Base-by-base conservation (phyloP, 2,888 invertebrate genomes). In the Byasa hedistus region DNA sequence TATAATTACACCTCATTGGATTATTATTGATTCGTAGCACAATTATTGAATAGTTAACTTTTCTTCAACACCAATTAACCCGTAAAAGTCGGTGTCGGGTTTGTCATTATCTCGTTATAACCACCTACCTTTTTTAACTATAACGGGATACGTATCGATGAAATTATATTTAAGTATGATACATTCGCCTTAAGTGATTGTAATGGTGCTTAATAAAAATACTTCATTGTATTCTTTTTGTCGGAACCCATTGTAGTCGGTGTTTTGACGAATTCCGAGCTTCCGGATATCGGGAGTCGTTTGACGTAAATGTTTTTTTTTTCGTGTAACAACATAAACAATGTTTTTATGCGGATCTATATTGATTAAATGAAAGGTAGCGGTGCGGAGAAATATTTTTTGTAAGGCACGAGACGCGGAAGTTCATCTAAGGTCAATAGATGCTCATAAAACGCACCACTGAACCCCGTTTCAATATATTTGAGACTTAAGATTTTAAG, bases 101-200 rank as follows among this genome's bases (percentile, higher is more conserved):
- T 19, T 2, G 54, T 2, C 3, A 44, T 27, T 32, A 21, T 1
- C 4, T 32, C 12, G 1, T 39, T 8, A 51, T 60, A 27, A 60
- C 21, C 15, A 21, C 23, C 19, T 17, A 52, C 32, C 27, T 15
- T 60, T 39, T 39, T 15, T 15, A 39, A 39, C 15, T 12, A 12
- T 39, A 39, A 39, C 39, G 12, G 1, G 10, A 15, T 15, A 4
- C 27, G 48, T 51, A 27, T 48, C 24, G 32, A 21, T 32, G 24
- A 52, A 60, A 60, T 52, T 60, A 60, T 27, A 60, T 21, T 52
- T 60, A 51, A 24, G 5, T 48, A 59, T 52, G 27, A n/a, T 12
- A 15, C 27, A 24, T 51, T 4, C 17, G 19, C 23, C 23, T 22
- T 52, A 52, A 32, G 32, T 52, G 52, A 21, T 21, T 21, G 23